Evolutionary conservation across 2,888 invertebrate species (phyloP), one percentile per base, ranked within the genome.

Genomic region (Ypsolopha sequella): DNA sequence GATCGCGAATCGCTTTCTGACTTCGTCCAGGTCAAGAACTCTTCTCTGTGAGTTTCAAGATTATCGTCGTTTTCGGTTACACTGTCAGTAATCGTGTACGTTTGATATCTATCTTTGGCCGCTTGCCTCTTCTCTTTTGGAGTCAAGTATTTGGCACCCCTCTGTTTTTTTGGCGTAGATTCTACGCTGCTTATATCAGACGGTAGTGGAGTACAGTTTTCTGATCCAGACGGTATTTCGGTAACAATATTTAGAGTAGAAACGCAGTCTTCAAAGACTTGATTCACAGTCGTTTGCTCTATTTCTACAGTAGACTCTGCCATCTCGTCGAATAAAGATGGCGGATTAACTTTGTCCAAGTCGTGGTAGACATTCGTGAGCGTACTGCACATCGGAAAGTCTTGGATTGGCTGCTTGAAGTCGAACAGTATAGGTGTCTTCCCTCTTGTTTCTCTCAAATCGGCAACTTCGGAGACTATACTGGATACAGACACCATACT

Each of bases 401-500:
- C 89, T 53, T 76, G 81, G 6, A 82, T 63, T 0, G 89, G 90
- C 59, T 89, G 89, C 53, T 89, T 82, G 36, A 90, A 76, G 60
- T 91, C 90, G 60, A 90, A 89, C 2, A 90, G 72, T 1, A 89
- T 74, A 1, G 89, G 75, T 0, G 69, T 70, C 39, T 76, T 78
- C 36, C 77, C 80, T 53, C 78, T 81, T 0, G 80, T 24, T 1
- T 78, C 80, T 53, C 78, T 81, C 0, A 80, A 60, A 53, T 93
- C 94, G 0, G 89, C 92, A 4, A 92, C 89, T 76, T 95, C 95
- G 0, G 93, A 95, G 34, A 92, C 92, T 53, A 95, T 92, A 67
- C 95, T 95, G 0, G 93, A 92, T 0, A 95, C 93, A 52, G 95
- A 95, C 10, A 93, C 82, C 91, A 95, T 93, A 57, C 95, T 95